Evolutionary conservation across 2,888 invertebrate genomes (phyloP).

Genomic region (Drosophila atripex): DNA sequence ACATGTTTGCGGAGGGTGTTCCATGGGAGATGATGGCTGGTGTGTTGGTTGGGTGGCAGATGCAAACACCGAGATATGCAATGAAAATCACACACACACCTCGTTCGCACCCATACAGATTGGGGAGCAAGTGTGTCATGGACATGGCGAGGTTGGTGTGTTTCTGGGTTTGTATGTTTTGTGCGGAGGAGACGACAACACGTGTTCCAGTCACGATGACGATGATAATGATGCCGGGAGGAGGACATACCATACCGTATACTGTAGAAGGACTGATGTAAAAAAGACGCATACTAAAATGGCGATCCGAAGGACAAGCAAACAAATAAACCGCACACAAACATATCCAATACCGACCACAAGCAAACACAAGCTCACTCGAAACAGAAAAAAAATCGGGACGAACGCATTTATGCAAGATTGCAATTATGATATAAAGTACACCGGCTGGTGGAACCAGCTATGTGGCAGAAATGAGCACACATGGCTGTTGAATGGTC

Average conservation of each 20-base stretch:
- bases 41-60: slow-evolving; percentile 38
- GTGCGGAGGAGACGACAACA: slow-evolving; percentile 57
- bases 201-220: slow-evolving; percentile 54
- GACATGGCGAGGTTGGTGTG: slow-evolving; percentile 59
- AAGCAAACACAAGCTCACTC: slow-evolving; percentile 6
- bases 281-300: slow-evolving; percentile 71
- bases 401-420: slow-evolving; percentile 72
- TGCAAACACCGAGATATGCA: slow-evolving; percentile 76
- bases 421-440: slow-evolving; percentile 70
- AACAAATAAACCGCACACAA: slow-evolving; percentile 63
- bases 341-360: slow-evolving; percentile 45
- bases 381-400: slow-evolving; percentile 55
- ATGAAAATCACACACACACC: slow-evolving; percentile 55
- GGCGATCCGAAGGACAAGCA: slow-evolving; percentile 75
- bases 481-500: slow-evolving; percentile 16
- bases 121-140: slow-evolving; percentile 69
- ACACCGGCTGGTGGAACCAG: too few species aligned
- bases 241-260: slow-evolving; percentile 41
- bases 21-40: not conserved
- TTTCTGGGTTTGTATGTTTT: slow-evolving; percentile 29
- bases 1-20: slow-evolving; percentile 55
- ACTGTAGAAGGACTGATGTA: slow-evolving; percentile 45
- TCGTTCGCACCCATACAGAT: slow-evolving; percentile 26
- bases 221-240: slow-evolving; percentile 44
- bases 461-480: slow-evolving; percentile 36